Conservation (phyloP, 1,140 invertebrate species). For the Thaumatotibia leucotreta region DNA sequence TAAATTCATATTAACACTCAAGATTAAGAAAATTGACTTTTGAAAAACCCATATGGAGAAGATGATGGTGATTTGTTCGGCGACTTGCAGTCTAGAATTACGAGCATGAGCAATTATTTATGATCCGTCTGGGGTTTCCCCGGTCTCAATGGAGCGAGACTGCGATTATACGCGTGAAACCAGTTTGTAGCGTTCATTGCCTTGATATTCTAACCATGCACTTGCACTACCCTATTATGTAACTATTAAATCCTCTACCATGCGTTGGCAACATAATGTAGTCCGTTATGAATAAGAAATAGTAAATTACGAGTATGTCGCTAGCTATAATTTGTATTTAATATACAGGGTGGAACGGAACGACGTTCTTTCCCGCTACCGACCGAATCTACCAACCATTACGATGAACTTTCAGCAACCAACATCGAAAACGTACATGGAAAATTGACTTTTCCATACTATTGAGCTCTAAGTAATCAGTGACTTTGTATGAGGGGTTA, state of each 20-base stretch:
- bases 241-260: not conserved
- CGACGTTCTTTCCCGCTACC: too few relatives aligned
- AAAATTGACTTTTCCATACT: too few relatives aligned
- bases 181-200: not conserved
- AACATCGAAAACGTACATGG: too few relatives aligned
- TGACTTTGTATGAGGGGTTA: too few relatives aligned
- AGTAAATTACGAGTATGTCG: too few relatives aligned
- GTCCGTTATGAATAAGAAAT: too few relatives aligned
- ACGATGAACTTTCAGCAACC: too few relatives aligned
- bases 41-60: not conserved
- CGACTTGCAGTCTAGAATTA: not conserved
- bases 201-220: not conserved
- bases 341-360: too few relatives aligned
- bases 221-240: not conserved
- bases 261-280: too few relatives aligned
- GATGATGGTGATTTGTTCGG: not conserved
- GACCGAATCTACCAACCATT: too few relatives aligned
- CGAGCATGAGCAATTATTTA: not conserved
- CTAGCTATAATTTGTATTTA: too few relatives aligned
- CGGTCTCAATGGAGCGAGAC: not conserved
- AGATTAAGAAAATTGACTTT: not conserved
- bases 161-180: not conserved
- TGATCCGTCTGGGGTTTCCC: not conserved
- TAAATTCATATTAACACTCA: not conserved
- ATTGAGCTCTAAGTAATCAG: too few relatives aligned